Evolutionary conservation across 2,797 vertebrate genomes (phyloP).

Genomic region (Schizothorax lantsangensis): DNA sequence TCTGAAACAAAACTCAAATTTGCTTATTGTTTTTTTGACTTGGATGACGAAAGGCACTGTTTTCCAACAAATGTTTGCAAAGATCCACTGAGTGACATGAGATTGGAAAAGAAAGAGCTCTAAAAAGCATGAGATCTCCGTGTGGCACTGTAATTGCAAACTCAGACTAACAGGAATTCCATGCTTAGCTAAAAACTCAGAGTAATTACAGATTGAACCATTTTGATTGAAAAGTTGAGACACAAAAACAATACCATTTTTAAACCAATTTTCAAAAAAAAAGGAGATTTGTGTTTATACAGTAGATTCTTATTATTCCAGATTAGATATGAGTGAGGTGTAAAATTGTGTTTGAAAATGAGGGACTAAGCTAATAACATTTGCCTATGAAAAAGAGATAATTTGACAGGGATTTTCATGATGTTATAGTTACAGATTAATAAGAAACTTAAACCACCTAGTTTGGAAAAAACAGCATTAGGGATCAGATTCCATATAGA

Average conservation of each 20-base stretch:
- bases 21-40: no score
- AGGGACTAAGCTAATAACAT: background rate
- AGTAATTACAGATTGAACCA: background rate
- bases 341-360: no score
- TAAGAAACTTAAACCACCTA: background rate
- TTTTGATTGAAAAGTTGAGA: background rate
- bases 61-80: no score
- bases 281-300: no score
- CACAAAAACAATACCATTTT: background rate
- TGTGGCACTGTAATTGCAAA: no score
- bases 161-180: no score
- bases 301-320: background rate
- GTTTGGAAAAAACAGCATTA: background rate
- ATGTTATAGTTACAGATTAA: background rate
- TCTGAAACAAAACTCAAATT: no score
- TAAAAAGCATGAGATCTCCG: no score
- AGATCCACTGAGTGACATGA: no score
- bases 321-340: background rate
- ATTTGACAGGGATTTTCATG: background rate
- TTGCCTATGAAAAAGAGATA: background rate
- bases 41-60: no score
- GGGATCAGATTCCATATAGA: background rate
- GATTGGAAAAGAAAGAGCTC: no score
- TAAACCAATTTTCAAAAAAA: background rate
- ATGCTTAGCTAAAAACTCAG: no score